Conservation (phyloP, 2,797 vertebrate genomes). For the Sphaeramia orbicularis region DNA sequence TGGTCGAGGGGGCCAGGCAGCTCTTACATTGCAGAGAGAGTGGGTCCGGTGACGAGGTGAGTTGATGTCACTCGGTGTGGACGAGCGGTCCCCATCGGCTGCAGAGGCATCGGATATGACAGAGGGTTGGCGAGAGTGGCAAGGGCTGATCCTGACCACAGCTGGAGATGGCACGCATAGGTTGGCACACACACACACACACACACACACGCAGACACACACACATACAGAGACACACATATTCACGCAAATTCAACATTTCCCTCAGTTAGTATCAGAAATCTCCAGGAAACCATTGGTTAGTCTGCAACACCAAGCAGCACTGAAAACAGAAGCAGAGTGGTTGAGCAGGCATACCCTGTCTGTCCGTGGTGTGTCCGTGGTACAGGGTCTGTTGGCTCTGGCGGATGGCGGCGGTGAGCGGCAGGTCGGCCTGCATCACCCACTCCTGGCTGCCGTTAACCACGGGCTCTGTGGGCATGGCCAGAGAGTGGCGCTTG, state of each 20-base stretch:
- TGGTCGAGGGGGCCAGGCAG: conserved; percentile 80
- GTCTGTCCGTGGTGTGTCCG: conserved; percentile 90
- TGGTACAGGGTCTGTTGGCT: conserved; percentile 98
- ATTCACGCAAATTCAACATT: conserved; percentile 41
- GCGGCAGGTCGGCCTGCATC: conserved; percentile 94
- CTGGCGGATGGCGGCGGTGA: conserved; percentile 97
- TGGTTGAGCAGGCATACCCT: conserved; percentile 83
- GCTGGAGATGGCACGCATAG: conserved; percentile 58
- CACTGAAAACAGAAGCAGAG: not conserved
- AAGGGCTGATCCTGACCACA: conserved; percentile 95
- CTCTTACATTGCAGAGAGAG: conserved; percentile 99
- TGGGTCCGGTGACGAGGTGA: conserved; percentile 97
- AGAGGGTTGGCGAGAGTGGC: conserved; percentile 96
- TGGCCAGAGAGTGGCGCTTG: conserved; percentile 94
- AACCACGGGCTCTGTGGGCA: conserved; percentile 93
- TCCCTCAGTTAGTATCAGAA: conserved; percentile 67
- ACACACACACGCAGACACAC: conserved; percentile 34
- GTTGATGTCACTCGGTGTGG: conserved; percentile 98
- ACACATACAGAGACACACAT: conserved; percentile 28
- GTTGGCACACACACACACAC: no score
- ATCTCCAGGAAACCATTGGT: conserved; percentile 58
- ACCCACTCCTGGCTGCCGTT: conserved; percentile 99
- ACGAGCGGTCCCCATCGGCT: conserved; percentile 94
- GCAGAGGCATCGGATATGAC: conserved; percentile 95
- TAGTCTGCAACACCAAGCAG: conserved; percentile 66